Evolutionary conservation across 2,888 invertebrate genomes (phyloP).

Genomic region (Lycia hirtaria): DNA sequence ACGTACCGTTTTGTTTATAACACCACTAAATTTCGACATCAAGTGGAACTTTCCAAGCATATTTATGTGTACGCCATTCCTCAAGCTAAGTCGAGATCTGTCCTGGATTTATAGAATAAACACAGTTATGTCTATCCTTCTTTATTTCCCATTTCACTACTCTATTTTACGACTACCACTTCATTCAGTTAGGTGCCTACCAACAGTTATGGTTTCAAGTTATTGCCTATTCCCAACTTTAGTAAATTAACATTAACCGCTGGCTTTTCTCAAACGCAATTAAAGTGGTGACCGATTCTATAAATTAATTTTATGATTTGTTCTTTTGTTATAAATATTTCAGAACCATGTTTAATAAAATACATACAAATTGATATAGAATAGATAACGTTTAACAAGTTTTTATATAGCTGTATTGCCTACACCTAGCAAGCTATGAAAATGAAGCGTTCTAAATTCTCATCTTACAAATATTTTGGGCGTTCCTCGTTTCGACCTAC

Average conservation of each 20-base stretch:
- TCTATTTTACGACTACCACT: conserved; percentile 20
- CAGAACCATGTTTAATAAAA: background rate
- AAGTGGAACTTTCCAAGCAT: conserved; percentile 52
- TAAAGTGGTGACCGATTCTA: background rate
- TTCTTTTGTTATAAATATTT: background rate
- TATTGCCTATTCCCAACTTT: conserved; percentile 6
- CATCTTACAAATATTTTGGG: too few relatives aligned
- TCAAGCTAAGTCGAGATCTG: conserved; percentile 35
- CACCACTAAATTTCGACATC: conserved; percentile 45
- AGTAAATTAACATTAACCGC: conserved; percentile 5
- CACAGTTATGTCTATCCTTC: conserved; percentile 16
- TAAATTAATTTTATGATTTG: background rate
- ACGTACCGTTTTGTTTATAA: conserved; percentile 40
- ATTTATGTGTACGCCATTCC: conserved; percentile 39
- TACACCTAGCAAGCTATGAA: too few relatives aligned
- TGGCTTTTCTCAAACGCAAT: conserved; percentile 4
- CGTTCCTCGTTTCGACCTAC: too few relatives aligned
- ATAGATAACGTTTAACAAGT: background rate
- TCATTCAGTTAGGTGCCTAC: background rate
- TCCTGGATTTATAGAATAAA: conserved; percentile 30
- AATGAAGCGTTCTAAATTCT: too few relatives aligned
- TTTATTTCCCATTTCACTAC: conserved; percentile 24
- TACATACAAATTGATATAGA: background rate
- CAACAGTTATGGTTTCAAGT: conserved; percentile 7
- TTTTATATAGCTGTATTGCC: too few relatives aligned